Conservation (phyloP, 2,113 vertebrate genomes). For the Stigmatopora argus region DNA sequence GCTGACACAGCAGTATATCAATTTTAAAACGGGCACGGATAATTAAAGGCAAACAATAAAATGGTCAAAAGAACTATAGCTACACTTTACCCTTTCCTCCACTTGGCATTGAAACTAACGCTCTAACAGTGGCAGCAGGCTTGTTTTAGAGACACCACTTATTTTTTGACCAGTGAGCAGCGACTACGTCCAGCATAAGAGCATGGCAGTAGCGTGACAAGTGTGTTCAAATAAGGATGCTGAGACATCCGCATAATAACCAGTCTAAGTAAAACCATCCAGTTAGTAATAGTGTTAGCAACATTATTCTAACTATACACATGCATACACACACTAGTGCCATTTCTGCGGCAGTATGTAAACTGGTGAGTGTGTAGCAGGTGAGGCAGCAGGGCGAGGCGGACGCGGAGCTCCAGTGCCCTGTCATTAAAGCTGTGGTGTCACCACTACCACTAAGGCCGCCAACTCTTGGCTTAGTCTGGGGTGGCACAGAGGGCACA, state of each 20-base stretch:
- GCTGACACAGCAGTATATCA: background rate
- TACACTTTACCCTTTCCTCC: conserved; percentile 23
- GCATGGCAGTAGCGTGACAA: conserved; percentile 61
- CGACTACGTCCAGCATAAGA: conserved; percentile 48
- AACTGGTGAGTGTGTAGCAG: conserved; percentile 60
- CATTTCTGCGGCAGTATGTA: conserved; percentile 44
- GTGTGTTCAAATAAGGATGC: conserved; percentile 57
- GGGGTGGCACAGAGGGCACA: conserved; percentile 67
- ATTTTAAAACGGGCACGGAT: background rate
- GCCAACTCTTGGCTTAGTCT: conserved; percentile 54
- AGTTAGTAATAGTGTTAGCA: conserved; percentile 64
- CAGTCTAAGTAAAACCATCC: conserved; percentile 62
- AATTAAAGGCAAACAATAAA: conserved; percentile 8
- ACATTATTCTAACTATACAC: conserved; percentile 56
- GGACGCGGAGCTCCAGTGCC: conserved; percentile 45
- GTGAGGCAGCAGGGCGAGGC: conserved; percentile 68
- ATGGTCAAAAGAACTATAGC: conserved; percentile 4
- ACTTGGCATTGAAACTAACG: conserved; percentile 16
- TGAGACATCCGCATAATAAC: conserved; percentile 64
- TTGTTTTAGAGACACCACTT: conserved; percentile 38
- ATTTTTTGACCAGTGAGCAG: conserved; percentile 25
- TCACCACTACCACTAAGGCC: conserved; percentile 47
- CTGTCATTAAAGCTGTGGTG: conserved; percentile 66
- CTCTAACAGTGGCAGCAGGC: conserved; percentile 6
- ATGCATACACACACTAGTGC: conserved; percentile 29